Conservation (phyloP, 2,113 vertebrate genomes). For the Zosterops japonicus region DNA sequence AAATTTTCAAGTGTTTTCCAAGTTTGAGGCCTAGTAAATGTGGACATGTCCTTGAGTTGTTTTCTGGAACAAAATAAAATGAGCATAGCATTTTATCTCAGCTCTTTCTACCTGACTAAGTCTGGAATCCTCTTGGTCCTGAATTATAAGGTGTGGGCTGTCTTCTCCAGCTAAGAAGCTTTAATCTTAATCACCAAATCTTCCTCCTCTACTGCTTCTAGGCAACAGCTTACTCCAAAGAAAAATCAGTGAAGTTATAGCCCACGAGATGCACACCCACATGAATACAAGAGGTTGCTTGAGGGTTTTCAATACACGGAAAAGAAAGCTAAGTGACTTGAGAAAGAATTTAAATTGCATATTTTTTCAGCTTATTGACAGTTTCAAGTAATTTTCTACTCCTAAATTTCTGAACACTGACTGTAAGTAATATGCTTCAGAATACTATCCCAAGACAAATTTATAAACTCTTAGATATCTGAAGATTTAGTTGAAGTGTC, state of each 20-base stretch:
- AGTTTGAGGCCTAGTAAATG: neutral
- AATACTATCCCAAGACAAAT: neutral
- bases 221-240: neutral
- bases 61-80: neutral
- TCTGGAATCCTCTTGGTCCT: neutral
- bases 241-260: neutral
- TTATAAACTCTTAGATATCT: neutral
- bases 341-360: conserved; percentile 7
- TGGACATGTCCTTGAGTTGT: neutral
- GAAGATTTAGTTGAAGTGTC: neutral
- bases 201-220: conserved; percentile 10
- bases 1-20: neutral
- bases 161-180: neutral
- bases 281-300: neutral
- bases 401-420: neutral
- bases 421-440: neutral
- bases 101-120: neutral
- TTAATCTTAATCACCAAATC: neutral
- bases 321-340: neutral
- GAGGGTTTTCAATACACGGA: neutral
- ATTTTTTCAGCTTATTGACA: neutral
- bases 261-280: neutral
- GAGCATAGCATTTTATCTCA: neutral
- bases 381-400: neutral
- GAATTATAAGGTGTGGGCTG: neutral